Conservation (phyloP, 2,888 invertebrate species). For the Heliconius aoede region DNA sequence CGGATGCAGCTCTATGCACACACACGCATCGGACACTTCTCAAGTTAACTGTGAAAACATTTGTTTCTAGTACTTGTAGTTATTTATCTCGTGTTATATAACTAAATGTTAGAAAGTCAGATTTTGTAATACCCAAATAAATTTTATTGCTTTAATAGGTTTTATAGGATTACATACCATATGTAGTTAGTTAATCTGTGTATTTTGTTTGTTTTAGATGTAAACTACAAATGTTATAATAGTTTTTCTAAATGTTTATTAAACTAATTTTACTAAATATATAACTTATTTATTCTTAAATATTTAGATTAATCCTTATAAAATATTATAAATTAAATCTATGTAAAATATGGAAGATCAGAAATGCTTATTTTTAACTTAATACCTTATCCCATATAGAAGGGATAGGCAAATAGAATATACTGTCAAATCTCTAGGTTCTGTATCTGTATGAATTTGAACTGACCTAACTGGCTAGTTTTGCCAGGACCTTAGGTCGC, state of each 20-base stretch:
- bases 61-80: slow-evolving; percentile 27
- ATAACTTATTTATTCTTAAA: not conserved
- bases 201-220: not conserved
- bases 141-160: not conserved
- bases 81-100: slow-evolving; percentile 8
- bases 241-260: not conserved
- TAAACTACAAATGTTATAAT: not conserved
- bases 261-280: not conserved
- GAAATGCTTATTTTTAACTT: no score
- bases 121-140: not conserved
- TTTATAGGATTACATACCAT: not conserved
- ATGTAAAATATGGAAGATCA: no score
- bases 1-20: slow-evolving; percentile 59
- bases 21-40: slow-evolving; percentile 54
- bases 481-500: no score
- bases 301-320: not conserved
- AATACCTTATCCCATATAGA: no score
- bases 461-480: no score
- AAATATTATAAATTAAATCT: not conserved
- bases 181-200: not conserved
- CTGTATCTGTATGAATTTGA: no score
- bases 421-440: no score
- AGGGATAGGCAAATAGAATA: no score
- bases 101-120: slow-evolving; percentile 1
- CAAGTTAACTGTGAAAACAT: slow-evolving; percentile 46